Conservation (phyloP, 2,888 invertebrate species). For the Arctia plantaginis region DNA sequence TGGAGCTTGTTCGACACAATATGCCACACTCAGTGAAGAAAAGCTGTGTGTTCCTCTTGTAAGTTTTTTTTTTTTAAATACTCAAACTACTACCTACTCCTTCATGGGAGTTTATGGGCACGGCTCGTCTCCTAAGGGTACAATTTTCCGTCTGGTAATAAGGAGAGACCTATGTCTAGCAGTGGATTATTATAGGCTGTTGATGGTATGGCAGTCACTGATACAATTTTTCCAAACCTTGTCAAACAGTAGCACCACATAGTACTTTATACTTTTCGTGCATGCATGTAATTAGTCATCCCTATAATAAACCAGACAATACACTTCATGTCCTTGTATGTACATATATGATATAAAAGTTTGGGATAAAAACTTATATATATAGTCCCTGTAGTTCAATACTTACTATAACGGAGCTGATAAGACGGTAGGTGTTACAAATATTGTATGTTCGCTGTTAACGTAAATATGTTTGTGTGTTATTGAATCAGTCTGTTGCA, state of each 20-base stretch:
- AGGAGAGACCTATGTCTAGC: too few species aligned
- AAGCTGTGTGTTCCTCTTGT: constrained; percentile 77
- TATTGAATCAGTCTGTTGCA: constrained; percentile 50
- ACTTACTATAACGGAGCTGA: too few species aligned
- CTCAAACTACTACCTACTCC: background rate
- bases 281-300: background rate
- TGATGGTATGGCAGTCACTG: too few species aligned
- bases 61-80: constrained; percentile 48
- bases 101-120: background rate
- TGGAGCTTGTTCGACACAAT: constrained; percentile 69
- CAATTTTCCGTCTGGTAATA: too few species aligned
- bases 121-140: too few species aligned
- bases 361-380: too few species aligned
- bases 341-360: background rate
- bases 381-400: too few species aligned
- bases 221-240: too few species aligned
- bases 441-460: background rate
- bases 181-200: too few species aligned
- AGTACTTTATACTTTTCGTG: too few species aligned
- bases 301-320: background rate
- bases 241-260: too few species aligned
- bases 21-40: constrained; percentile 73
- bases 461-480: background rate
- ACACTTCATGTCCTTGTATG: background rate
- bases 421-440: too few species aligned